These are phyloP conservation scores for Triops cancriformis DNA, from an alignment of 1,140 invertebrate genomes.

Conservation along the genomic window DNA sequence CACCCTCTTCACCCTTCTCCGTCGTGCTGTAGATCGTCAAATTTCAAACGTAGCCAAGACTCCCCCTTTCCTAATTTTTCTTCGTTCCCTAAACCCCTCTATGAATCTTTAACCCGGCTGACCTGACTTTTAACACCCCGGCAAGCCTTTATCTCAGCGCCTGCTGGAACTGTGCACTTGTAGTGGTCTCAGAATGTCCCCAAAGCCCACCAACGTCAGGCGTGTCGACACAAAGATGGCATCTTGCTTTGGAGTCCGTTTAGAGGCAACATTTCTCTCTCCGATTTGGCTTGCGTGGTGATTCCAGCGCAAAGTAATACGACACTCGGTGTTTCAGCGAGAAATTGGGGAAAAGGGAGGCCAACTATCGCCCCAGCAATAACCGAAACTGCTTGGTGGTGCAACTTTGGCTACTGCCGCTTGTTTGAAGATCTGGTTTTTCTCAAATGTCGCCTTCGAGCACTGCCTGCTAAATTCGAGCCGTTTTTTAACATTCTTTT, in stretches of 20 bases:
- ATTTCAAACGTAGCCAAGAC: background rate
- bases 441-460: background rate
- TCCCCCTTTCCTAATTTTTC: background rate
- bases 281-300: background rate
- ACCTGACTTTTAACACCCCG: background rate
- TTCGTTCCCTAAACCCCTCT: background rate
- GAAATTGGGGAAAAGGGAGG: background rate
- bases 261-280: background rate
- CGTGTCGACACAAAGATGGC: background rate
- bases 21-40: background rate
- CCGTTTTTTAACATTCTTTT: too few relatives aligned
- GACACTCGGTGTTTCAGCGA: background rate
- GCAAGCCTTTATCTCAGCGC: background rate
- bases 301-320: background rate
- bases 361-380: background rate
- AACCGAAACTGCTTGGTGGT: background rate
- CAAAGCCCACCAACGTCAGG: background rate
- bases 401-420: constrained; percentile 3
- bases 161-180: background rate
- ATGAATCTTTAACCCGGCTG: background rate
- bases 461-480: background rate
- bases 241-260: background rate
- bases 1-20: background rate
- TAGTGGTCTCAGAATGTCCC: background rate
- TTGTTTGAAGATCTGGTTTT: background rate